Base-by-base conservation (phyloP, 2,888 invertebrate species). In the Leptopilina myrica region DNA sequence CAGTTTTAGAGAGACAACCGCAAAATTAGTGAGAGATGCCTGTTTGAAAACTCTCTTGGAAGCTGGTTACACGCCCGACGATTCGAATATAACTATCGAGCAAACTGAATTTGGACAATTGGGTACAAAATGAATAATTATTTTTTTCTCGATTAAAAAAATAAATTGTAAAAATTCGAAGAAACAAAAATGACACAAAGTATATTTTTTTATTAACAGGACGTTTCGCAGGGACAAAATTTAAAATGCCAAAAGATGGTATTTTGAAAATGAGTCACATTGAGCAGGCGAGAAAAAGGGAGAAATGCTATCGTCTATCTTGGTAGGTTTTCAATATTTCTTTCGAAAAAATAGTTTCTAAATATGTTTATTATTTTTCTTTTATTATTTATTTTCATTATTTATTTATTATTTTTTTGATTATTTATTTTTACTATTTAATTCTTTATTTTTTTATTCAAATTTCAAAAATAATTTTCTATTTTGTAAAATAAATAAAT, bases 211-310 rank as follows among this genome's bases (percentile, higher is more conserved):
- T 46, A 49, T 62, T 6, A 76, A 12, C 20, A 81, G 81, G 64
- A 43, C 66, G 77, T 15, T 77, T 67, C 65, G 64, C 64, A 14
- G 85, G 84, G 5, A 85, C 83, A 0, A 88, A 87, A 79, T 85
- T 88, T 64, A 85, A 86, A 73, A 85, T 88, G 83, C 88, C 88
- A 5, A 89, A 86, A 75, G 87, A 89, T 14, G 86, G 86, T n/a
- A 78, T 87, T 77, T 84, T 90, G 0, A 96, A 96, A 84, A 96
- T 97, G 94, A 96, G 96, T 5, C 98, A 97, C 89, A 97, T 97
- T 75, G 96, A 97, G 88, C 97, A 97, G 88, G 96, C 96, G 0
- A 95, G 95, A 86, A 98, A 98, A 88, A 94, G 96, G 82, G 94
- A 95, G 85, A 96, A 96, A 89, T 97, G 97, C 88, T 94, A 94